Percentiles rank a stretch among this genome's conserved stretches.
Conservation (phyloP, 2,113 vertebrate genomes). For the Eulemur macaco region DNA sequence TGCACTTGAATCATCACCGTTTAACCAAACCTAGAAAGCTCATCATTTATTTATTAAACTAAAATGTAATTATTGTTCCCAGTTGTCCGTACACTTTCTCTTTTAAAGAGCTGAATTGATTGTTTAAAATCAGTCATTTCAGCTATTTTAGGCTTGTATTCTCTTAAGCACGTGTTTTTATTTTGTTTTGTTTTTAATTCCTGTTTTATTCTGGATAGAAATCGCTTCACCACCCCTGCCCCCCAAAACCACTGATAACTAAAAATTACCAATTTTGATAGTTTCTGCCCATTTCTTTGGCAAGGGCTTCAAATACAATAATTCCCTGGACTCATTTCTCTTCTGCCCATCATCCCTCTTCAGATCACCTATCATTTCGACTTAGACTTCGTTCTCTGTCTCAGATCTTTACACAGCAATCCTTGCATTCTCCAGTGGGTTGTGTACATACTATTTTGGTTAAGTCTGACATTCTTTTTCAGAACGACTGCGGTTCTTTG, state of each 20-base stretch:
- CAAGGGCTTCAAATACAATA: neutral
- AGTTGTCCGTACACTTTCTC: neutral
- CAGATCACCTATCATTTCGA: neutral
- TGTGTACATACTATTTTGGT: neutral
- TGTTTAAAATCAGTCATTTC: neutral
- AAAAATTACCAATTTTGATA: neutral
- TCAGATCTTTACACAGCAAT: neutral
- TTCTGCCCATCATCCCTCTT: neutral
- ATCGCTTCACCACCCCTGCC: neutral
- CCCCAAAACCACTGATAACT: neutral
- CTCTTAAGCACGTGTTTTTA: neutral
- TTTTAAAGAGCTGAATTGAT: neutral
- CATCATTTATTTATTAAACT: neutral
- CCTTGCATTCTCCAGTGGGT: neutral
- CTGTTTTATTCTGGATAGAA: slow-evolving; percentile 34
- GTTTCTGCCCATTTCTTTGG: neutral
- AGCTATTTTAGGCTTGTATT: neutral
- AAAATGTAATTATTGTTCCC: neutral
- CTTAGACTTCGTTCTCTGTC: neutral
- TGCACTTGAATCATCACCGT: neutral
- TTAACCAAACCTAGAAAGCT: slow-evolving; percentile 28
- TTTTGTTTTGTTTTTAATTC: neutral
- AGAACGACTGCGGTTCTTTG: slow-evolving; percentile 55
- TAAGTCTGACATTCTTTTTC: slow-evolving; percentile 64
- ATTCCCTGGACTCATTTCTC: neutral